Evolutionary conservation across 30 jellyfish, hydroid and myxozoan species (phyloP), one percentile per base, ranked within the genome.

Genomic region (Aurelia coerulea): DNA sequence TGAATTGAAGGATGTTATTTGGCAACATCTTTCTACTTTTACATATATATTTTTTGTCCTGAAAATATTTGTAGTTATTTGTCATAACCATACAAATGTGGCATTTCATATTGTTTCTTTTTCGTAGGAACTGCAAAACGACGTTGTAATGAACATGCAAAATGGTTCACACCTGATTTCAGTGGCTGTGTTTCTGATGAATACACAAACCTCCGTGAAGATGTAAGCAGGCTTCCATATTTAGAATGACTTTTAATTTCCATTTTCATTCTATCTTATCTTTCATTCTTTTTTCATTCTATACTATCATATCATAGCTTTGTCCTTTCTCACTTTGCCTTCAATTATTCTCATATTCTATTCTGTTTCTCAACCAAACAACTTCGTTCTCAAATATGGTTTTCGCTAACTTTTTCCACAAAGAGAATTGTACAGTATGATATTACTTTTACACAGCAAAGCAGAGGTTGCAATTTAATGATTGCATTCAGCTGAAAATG

Each of bases 111-210:
- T 23, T 23, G 29, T 12, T 73, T 49, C 41, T 18, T 3, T 64
- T 1, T 72, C 59, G 29, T 46, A 92, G 98, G 98, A 4, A 74
- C 67, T 50, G 99, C 97, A 31, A 94, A 83, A 68, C 77, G 99
- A 50, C 94, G 65, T 16, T 94, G 99, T 75, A 69, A 83, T 59
- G 85, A 63, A 14, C 97, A 83, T 73, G 93, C 95, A 3, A 56
- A 86, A 3, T 94, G 99, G 99, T 76, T 72, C 34, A 85, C 91
- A 13, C 99, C 99, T n/a, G 99, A 94, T 64, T 94, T 94, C 73
- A 88, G 99, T 88, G 97, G 84, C 68, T 94, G 99, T 63, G 71
- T 65, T 2, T 88, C 99, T 16, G 89, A 81, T 71, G 96, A 88
- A 39, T 94, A 94, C 80, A 68, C 91, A n/a, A 78, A 85, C 37